phyloP scores from a whole-genome alignment of 2,113 vertebrate species.

The Arizona elegans region DNA sequence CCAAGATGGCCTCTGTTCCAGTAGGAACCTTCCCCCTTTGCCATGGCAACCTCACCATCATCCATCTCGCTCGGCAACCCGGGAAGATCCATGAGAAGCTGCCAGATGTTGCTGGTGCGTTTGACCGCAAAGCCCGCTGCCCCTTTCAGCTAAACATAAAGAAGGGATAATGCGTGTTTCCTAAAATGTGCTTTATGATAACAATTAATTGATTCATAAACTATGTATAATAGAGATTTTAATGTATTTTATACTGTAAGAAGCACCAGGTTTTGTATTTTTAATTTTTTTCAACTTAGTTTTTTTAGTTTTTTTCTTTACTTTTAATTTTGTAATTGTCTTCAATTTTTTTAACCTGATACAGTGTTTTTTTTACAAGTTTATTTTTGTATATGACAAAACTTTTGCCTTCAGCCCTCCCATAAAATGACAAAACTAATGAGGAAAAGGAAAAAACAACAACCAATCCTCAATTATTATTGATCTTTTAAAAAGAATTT shows the following conservation, averaged over 20 bases:
- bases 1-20: not conserved
- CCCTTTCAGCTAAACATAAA: slow-evolving; percentile 77
- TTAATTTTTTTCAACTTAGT: slow-evolving; percentile 15
- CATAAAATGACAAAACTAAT: slow-evolving; percentile 59
- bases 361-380: slow-evolving; percentile 62
- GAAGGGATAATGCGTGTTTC: slow-evolving; percentile 76
- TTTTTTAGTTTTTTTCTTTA: slow-evolving; percentile 6
- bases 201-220: slow-evolving; percentile 77
- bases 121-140: slow-evolving; percentile 69
- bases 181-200: slow-evolving; percentile 78
- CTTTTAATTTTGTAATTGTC: not conserved
- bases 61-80: slow-evolving; percentile 9
- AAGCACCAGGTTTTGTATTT: slow-evolving; percentile 79
- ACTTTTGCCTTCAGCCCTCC: slow-evolving; percentile 80
- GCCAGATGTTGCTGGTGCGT: slow-evolving; percentile 9
- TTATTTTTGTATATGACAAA: slow-evolving; percentile 68
- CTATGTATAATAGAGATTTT: slow-evolving; percentile 81
- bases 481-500: slow-evolving; percentile 69
- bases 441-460: not conserved
- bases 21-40: not conserved
- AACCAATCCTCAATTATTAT: slow-evolving; percentile 17
- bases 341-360: slow-evolving; percentile 16
- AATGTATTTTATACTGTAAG: slow-evolving; percentile 80
- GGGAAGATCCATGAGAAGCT: slow-evolving; percentile 15
- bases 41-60: not conserved